Percentiles rank a stretch among this genome's conserved stretches.
phyloP scores from a whole-genome alignment of 2,888 invertebrate species.

The Crematogaster levior region DNA sequence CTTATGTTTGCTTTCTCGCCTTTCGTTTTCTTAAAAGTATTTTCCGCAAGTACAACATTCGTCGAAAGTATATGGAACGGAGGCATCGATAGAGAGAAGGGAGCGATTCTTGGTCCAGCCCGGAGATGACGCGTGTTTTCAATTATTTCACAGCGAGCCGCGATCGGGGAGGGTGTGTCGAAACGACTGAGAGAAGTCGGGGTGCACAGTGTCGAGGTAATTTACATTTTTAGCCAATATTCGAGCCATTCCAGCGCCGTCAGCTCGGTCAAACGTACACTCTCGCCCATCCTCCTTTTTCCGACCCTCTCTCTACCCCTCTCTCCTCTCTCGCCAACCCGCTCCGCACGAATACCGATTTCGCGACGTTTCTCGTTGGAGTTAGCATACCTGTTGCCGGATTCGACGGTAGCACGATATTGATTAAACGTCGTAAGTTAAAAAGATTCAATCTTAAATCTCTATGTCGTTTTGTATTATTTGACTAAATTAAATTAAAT shows the following conservation, averaged over 20 bases:
- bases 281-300: conserved; percentile 27
- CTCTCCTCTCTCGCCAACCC: not conserved
- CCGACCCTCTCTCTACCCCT: not conserved
- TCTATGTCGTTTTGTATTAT: not conserved
- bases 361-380: conserved; percentile 71
- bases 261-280: conserved; percentile 67
- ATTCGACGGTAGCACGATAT: conserved; percentile 31
- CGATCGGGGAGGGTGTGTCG: conserved; percentile 50
- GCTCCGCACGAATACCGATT: conserved; percentile 65
- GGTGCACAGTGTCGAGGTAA: conserved; percentile 73
- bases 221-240: conserved; percentile 83
- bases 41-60: conserved; percentile 21
- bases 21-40: not conserved
- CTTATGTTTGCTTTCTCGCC: not conserved
- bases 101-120: conserved; percentile 31
- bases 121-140: conserved; percentile 78
- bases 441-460: not conserved
- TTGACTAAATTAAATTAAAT: not conserved
- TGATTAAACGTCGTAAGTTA: not conserved
- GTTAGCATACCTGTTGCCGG: conserved; percentile 79
- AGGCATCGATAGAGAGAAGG: conserved; percentile 19
- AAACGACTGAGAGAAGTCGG: conserved; percentile 55
- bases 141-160: conserved; percentile 75
- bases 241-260: conserved; percentile 65
- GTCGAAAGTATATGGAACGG: conserved; percentile 58